These are phyloP conservation scores for Hemiscyllium ocellatum DNA, from an alignment of 2,113 vertebrate genomes.

Conservation along the genomic window DNA sequence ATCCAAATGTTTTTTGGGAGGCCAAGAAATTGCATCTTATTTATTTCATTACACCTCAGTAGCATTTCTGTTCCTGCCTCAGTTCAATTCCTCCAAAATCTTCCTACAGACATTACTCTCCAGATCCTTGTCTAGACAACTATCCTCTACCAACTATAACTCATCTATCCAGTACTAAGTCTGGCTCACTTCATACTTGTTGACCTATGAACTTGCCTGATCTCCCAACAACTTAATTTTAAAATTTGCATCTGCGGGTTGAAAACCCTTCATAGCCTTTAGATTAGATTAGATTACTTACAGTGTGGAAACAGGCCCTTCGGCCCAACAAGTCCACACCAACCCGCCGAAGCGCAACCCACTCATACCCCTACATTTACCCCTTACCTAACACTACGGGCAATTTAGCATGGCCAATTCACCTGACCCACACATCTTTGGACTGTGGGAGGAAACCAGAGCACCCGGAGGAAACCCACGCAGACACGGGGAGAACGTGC, in stretches of 20 bases:
- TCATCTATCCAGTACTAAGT: background rate
- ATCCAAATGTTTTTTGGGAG: background rate
- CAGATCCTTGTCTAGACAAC: background rate
- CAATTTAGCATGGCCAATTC: too few relatives aligned
- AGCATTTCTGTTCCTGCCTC: background rate
- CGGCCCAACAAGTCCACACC: too few relatives aligned
- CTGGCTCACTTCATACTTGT: background rate
- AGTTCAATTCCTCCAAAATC: background rate
- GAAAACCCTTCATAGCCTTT: background rate
- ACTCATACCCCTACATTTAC: too few relatives aligned
- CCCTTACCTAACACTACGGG: too few relatives aligned
- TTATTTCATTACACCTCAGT: background rate
- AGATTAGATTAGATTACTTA: too few relatives aligned
- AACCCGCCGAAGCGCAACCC: too few relatives aligned
- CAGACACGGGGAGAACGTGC: too few relatives aligned
- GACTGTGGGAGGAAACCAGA: too few relatives aligned
- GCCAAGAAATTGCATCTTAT: background rate
- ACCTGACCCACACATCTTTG: too few relatives aligned
- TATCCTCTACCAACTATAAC: background rate
- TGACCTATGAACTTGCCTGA: background rate
- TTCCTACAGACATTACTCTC: background rate
- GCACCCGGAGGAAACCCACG: too few relatives aligned
- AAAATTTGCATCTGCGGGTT: background rate
- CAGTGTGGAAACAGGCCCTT: too few relatives aligned
- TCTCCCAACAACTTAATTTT: background rate